Evolutionary conservation across 2,888 invertebrate species (phyloP), one percentile per base, ranked within the genome.

Genomic region (Euspilapteryx auroguttella): DNA sequence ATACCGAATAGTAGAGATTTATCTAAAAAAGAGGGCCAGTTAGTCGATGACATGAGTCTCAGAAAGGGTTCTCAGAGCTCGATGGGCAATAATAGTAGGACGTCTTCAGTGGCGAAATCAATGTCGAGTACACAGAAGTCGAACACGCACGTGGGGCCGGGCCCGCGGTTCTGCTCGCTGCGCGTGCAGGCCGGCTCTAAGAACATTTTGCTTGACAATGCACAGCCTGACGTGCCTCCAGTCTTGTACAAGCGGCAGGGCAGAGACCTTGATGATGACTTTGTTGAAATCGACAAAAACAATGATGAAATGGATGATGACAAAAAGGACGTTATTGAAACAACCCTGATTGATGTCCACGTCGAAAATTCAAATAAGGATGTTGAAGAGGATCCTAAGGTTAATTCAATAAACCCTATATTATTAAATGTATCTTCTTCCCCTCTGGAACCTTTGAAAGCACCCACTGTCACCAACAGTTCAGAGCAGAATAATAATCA

Each of bases 171-270:
- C 42, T 89, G 89, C 45, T 85, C 89, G 28, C 78, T 89, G 47
- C 78, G 87, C 21, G 79, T 89, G 43, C 88, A 88, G 44, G 84
- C 84, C 4, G 88, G 87, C 4, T 86, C 87, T 8, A 88, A 86
- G 48, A 90, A 89, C 51, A 87, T 90, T 42, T 63, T 90, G 4
- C 64, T 90, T 13, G 89, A 89, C 54, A 89, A 88, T 43, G 85
- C 86, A 17, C 86, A 86, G 40, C 82, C 85, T 24, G 80, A 79
- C 37, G 80, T 85, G 14, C 82, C 86, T 9, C 88, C 89, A 1
- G 82, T 89, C 17, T 63, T 89, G 22, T 89, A 89, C 42, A 84
- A 84, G 34, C 68, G 82, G 7, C 81, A 82, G 36, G 78, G 65
- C n/a, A n/a, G n/a, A 36, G 76, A 69, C 37, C 69, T 66, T 33